These are phyloP conservation scores for Zaprionus gabonicus DNA, from an alignment of 1,140 invertebrate genomes.

Conservation along the genomic window DNA sequence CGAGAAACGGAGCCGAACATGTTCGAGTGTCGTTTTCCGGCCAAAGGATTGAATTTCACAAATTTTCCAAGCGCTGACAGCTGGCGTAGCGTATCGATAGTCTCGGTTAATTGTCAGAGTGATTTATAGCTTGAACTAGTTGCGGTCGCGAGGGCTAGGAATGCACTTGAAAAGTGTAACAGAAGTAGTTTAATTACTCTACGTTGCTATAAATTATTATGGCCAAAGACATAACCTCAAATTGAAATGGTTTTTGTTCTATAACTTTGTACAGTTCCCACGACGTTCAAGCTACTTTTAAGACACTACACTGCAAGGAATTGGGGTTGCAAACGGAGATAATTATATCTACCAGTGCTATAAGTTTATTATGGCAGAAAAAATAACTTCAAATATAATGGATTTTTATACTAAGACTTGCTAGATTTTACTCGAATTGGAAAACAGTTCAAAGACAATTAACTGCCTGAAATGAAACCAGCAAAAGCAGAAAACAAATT, in stretches of 20 bases:
- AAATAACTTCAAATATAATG: no score
- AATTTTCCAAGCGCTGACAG: constrained; percentile 50
- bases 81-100: constrained; percentile 49
- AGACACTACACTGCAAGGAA: no score
- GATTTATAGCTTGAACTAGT: constrained; percentile 57
- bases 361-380: no score
- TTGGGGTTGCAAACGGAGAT: no score
- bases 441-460: no score
- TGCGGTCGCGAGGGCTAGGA: constrained; percentile 4
- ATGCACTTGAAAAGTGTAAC: background rate
- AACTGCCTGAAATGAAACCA: background rate
- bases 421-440: no score
- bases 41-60: constrained; percentile 57
- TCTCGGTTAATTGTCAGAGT: constrained; percentile 20
- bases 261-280: background rate
- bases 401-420: no score
- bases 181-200: background rate
- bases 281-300: no score
- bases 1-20: constrained; percentile 25
- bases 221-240: background rate
- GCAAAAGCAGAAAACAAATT: no score
- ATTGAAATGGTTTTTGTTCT: background rate
- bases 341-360: no score
- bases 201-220: background rate
- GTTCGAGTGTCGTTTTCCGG: constrained; percentile 66